Evolutionary conservation across 2,113 vertebrate genomes (phyloP), one percentile per base, ranked within the genome.

Genomic region (Osmerus eperlanus): DNA sequence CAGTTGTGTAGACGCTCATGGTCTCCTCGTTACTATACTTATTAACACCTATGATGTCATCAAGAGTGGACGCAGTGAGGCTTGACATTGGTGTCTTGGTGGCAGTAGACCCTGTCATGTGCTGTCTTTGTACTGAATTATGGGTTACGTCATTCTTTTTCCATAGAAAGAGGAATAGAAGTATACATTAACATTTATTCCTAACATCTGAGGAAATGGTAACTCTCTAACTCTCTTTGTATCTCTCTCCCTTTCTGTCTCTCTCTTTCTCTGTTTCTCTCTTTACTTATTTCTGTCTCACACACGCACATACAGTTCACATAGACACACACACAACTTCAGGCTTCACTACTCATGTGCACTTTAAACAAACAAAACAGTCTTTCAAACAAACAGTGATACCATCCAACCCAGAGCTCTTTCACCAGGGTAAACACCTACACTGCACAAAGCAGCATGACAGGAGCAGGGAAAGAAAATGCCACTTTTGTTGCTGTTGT

Each of bases 31-130:
- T 77, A 59, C 32, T 64, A 36, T 53, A 28, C 52, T 72, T 25
- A 15, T 85, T 81, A 80, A 78, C 69, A 65, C 72, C 51, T 65
- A 19, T 65, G 67, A 85, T 63, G 58, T 85, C 78, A 84, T 63
- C 56, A 56, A 62, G 32, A 62, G n/a, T 62, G 36, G 53, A 67
- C 58, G 68, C 63, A 68, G 55, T 77, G 71, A 68, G 28, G 23
- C 23, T 41, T 59, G 51, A 28, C 32, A 63, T 66, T 62, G 15
- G 58, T 55, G 80, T 73, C 41, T 51, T 79, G n/a, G 64, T 15
- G 56, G 59, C 12, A 58, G 23, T 61, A 66, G 54, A 67, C 67
- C 18, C 47, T 65, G 67, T 19, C 58, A 60, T 23, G 58, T 73
- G 74, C 12, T 23, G 54, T 53, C 74, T 55, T 54, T 25, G 19